Conservation (phyloP, 2,797 vertebrate genomes). For the Platyrinchus mystaceus region DNA sequence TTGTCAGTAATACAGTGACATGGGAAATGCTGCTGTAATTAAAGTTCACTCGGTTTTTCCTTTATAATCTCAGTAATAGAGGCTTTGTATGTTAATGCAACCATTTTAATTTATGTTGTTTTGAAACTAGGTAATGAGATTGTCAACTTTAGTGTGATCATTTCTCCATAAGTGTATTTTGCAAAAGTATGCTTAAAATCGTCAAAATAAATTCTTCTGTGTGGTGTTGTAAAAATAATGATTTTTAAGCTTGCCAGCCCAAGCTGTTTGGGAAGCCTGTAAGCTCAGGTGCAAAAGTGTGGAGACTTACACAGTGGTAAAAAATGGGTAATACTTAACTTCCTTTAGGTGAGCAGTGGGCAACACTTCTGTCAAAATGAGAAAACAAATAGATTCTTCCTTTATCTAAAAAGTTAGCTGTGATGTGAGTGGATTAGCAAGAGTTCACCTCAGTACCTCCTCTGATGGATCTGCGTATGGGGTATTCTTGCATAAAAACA, state of each 20-base stretch:
- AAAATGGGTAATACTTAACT: neutral
- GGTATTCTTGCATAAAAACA: neutral
- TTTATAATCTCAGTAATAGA: slow-evolving; percentile 36
- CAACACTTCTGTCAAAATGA: neutral
- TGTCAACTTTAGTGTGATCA: neutral
- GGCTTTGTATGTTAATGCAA: neutral
- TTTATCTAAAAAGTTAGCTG: neutral
- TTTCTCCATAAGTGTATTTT: neutral
- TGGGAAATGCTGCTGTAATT: slow-evolving; percentile 53
- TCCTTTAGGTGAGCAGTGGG: neutral
- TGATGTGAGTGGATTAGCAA: neutral
- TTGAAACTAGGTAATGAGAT: slow-evolving; percentile 40
- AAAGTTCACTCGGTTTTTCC: slow-evolving; percentile 35
- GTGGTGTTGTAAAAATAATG: neutral
- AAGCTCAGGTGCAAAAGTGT: neutral
- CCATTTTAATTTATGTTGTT: slow-evolving; percentile 37
- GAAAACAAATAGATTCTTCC: neutral
- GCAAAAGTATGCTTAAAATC: neutral
- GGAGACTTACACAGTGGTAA: neutral
- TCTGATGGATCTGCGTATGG: neutral
- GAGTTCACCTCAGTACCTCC: neutral
- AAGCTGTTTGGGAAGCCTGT: neutral
- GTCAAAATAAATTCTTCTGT: neutral
- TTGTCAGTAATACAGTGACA: slow-evolving; percentile 9
- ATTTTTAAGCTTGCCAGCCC: neutral